Base-by-base conservation (phyloP, 1,140 invertebrate species). In the Rhizoglyphus robini region DNA sequence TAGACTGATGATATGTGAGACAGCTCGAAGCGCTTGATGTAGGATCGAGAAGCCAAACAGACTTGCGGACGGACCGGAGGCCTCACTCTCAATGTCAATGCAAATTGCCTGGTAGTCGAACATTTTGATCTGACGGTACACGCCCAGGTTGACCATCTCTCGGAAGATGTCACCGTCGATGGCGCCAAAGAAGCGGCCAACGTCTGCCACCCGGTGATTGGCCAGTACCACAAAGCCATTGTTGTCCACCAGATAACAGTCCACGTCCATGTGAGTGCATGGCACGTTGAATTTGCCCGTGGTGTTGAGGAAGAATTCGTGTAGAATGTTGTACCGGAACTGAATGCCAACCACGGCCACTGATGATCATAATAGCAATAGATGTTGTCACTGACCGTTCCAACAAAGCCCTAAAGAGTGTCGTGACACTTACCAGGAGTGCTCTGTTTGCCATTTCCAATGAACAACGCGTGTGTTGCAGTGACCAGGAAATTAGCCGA, bases 161-260 rank as follows among this genome's bases (percentile, higher is more conserved):
- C n/a, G 25, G 2, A 65, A 29, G 4, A 65, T 31, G 47, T 65
- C 63, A 23, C 32, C 31, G 29, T 65, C 63, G 15, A 54, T 31
- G 30, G 34, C 15, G 18, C 63, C 63, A 41, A 54, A 54, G 47
- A 65, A 65, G 25, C 31, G 61, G 15, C 65, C 65, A 27, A 62
- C 46, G 23, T 48, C 29, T 23, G 36, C 20, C 0, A 48, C 20
- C 5, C 63, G 32, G 23, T 32, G 63, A 54, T 63, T 51, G 31
- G 23, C 30, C 3, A 92, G 83, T 29, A 94, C 86, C 20, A 94
- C 86, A 74, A 91, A 95, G 11, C 90, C 90, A 74, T 90, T 92
- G 74, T 92, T 90, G 71, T 94, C 90, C 41, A 94, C 76, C 13
- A 95, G 85, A 73, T 91, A 94, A 74, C 90, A 94, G 72, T 94